phyloP scores from a whole-genome alignment of 2,888 invertebrate genomes.

The Hirtodrosophila cameraria region DNA sequence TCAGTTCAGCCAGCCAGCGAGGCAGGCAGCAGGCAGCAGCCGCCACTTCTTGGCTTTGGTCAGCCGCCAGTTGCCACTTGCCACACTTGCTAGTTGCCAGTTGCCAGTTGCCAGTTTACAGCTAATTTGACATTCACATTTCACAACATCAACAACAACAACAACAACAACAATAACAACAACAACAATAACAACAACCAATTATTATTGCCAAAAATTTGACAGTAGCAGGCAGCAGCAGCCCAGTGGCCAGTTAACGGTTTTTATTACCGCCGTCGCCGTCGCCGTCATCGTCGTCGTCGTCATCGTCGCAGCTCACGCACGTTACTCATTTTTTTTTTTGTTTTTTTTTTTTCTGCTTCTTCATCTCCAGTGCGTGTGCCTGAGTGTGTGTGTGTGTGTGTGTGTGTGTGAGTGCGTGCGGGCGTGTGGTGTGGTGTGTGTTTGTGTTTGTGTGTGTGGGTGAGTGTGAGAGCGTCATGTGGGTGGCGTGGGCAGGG shows the following conservation, averaged over 20 bases:
- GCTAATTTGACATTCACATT: conserved; percentile 63
- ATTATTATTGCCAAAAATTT: conserved; percentile 38
- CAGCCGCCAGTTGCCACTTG: conserved; percentile 39
- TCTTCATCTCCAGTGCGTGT: conserved; percentile 48
- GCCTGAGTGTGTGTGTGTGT: conserved; percentile 28
- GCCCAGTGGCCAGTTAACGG: conserved; percentile 47
- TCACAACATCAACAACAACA: conserved; percentile 28
- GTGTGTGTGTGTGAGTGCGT: conserved; percentile 32
- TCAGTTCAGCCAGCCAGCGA: conserved; percentile 61
- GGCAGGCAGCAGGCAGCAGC: conserved; percentile 61
- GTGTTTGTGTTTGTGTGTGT: conserved; percentile 12
- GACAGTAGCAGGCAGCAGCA: conserved; percentile 18
- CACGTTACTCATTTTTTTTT: conserved; percentile 51
- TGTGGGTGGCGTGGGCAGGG: conserved; percentile 17
- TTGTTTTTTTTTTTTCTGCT: conserved; percentile 36
- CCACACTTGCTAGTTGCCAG: conserved; percentile 15
- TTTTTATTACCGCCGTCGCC: conserved; percentile 54
- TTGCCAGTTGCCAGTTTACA: conserved; percentile 42
- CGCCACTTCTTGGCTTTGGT: conserved; percentile 47
- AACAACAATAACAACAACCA: conserved; percentile 11
- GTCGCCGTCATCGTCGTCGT: conserved; percentile 21
- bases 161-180: conserved; percentile 26
- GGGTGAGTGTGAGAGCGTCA: conserved; percentile 11
- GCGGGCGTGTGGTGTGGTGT: conserved; percentile 19
- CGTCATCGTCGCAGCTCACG: conserved; percentile 45